Base-by-base conservation (phyloP, 2,113 vertebrate genomes). In the Paralichthys olivaceus region DNA sequence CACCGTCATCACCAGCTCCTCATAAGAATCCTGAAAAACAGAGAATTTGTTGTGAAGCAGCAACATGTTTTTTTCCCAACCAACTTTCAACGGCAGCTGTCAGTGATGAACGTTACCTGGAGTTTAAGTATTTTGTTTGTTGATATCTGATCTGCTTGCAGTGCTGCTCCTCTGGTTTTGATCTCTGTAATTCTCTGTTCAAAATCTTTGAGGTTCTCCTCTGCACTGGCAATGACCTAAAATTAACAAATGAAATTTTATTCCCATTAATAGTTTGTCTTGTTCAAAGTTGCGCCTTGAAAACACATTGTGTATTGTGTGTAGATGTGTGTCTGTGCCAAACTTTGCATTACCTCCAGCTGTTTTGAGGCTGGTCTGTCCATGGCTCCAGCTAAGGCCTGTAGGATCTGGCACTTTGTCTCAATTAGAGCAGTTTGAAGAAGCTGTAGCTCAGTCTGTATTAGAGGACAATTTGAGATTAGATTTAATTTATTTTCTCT, bases 71-170 rank as follows among this genome's bases (percentile, higher is more conserved):
- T 25, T 37, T 71, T 28, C 6, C 19, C 9, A 5, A 59, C 20
- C 28, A 54, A 3, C 15, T 34, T 22, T 37, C 11, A 64, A 12
- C 32, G 45, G 49, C 7, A 22, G 49, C 53, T 40, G n/a, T 56
- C 29, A 29, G 0, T 40, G 2, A 56, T 26, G 34, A 3, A 1
- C 3, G 43, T 66, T 91, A 99, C 98, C 96, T 99, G 98, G 5
- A 99, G 95, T 77, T 96, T 99, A n/a, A 96, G 94, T 81, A 99
- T 89, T 59, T 98, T 96, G 84, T 97, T 96, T 47, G 94, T 78
- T 20, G 93, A 95, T 14, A 95, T 86, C 49, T 96, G 96, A 69
- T 98, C 96, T 3, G 94, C 80, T 49, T 97, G 97, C 4, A 98
- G 72, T 4, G 91, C 93, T 45, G 96, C 95, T 67, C 94, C 93